A percentile compares a stretch with the other conserved stretches of the same genome.
Conservation (phyloP, 2,113 vertebrate genomes). For the Gobiocypris rarus region DNA sequence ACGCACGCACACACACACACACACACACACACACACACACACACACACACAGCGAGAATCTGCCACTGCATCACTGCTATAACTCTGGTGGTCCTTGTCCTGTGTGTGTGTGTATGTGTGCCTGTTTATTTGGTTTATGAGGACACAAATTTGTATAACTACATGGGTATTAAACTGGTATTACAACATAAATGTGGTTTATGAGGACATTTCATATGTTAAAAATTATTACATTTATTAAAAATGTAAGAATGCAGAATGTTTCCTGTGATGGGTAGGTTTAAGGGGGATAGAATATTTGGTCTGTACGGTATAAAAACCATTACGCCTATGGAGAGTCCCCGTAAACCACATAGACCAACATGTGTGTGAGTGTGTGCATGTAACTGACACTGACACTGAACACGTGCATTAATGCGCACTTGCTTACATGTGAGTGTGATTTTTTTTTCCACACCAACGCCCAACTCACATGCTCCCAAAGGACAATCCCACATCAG, state of each 20-base stretch:
- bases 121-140: no score
- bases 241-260: no score
- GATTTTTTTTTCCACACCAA: background rate
- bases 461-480: slow-evolving; percentile 32
- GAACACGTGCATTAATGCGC: background rate
- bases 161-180: no score
- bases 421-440: background rate
- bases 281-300: no score
- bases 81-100: background rate
- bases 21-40: background rate
- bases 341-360: no score
- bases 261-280: no score
- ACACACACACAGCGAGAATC: background rate
- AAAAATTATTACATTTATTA: no score
- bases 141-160: no score
- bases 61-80: background rate
- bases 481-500: background rate
- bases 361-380: background rate
- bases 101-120: slow-evolving; percentile 30
- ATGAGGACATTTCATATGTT: no score
- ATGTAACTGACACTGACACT: background rate
- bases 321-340: no score
- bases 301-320: no score
- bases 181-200: no score
- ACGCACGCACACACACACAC: background rate